phyloP scores from a whole-genome alignment of 1,140 invertebrate species.

The Brachionus koreanus region DNA sequence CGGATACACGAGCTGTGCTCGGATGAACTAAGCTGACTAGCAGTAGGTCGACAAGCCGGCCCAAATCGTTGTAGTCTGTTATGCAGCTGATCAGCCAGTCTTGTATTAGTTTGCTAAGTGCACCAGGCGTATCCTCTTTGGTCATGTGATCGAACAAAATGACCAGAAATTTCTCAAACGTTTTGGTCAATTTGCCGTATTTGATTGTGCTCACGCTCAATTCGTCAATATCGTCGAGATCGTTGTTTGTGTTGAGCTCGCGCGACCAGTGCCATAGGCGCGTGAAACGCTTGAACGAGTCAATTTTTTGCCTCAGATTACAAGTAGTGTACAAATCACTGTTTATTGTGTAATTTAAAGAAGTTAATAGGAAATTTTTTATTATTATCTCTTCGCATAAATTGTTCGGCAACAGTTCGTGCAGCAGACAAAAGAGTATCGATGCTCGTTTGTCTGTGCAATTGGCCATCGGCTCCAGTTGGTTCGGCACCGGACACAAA shows the following conservation, averaged over 20 bases:
- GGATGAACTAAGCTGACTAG: constrained; percentile 73
- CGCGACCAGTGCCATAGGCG: constrained; percentile 75
- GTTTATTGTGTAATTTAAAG: neutral
- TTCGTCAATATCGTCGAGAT: constrained; percentile 46
- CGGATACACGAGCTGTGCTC: constrained; percentile 68
- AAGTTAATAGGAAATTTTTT: neutral
- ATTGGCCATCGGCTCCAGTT: neutral
- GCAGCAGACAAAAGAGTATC: neutral
- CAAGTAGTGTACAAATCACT: neutral
- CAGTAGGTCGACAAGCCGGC: constrained; percentile 73
- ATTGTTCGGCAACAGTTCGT: constrained; percentile 24
- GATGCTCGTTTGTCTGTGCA: constrained; percentile 33
- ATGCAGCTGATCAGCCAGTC: constrained; percentile 69
- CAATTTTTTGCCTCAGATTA: constrained; percentile 61
- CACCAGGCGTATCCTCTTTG: constrained; percentile 57
- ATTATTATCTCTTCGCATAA: constrained; percentile 32
- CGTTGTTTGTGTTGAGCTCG: constrained; percentile 61
- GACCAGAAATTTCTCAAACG: constrained; percentile 37
- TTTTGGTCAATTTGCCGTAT: constrained; percentile 28
- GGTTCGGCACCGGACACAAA: neutral
- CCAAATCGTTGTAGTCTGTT: constrained; percentile 71
- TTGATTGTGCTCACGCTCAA: constrained; percentile 14
- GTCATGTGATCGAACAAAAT: neutral
- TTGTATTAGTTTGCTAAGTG: constrained; percentile 68
- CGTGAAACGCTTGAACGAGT: constrained; percentile 71